phyloP scores from a whole-genome alignment of 2,888 invertebrate species.

The Pseudeuparius sepicola region DNA sequence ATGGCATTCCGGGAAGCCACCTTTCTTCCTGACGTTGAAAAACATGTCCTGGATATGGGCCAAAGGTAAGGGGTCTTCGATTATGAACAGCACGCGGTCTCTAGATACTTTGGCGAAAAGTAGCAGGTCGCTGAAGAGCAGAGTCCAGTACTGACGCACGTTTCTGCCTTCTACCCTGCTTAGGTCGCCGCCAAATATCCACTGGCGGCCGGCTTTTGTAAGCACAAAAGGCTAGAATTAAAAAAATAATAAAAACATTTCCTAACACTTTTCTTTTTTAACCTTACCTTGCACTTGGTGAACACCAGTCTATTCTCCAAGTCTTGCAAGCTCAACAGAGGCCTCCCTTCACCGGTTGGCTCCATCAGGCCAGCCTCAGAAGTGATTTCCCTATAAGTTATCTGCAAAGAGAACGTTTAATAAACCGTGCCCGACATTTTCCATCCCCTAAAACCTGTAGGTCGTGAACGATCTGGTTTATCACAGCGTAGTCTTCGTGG shows the following conservation, averaged over 20 bases:
- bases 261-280: too few species aligned
- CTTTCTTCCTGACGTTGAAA: slow-evolving; percentile 78
- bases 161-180: slow-evolving; percentile 74
- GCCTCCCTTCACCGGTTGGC: slow-evolving; percentile 72
- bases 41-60: slow-evolving; percentile 71
- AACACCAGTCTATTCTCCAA: slow-evolving; percentile 81
- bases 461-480: slow-evolving; percentile 41
- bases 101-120: slow-evolving; percentile 79
- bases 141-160: slow-evolving; percentile 74
- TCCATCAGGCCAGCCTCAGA: slow-evolving; percentile 80
- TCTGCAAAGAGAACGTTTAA: slow-evolving; percentile 42
- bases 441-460: too few species aligned
- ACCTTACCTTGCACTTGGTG: slow-evolving; percentile 74
- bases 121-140: slow-evolving; percentile 74
- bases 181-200: slow-evolving; percentile 83
- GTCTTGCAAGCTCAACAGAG: slow-evolving; percentile 71
- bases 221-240: slow-evolving; percentile 61
- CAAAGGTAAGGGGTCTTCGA: slow-evolving; percentile 75
- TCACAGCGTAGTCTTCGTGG: slow-evolving; percentile 41
- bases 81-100: slow-evolving; percentile 77
- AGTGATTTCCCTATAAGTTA: slow-evolving; percentile 71
- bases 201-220: slow-evolving; percentile 74
- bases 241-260: too few species aligned
- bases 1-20: too few species aligned
- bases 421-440: too few species aligned